Percentiles rank a stretch among this genome's conserved stretches.
Conservation (phyloP, 2,113 vertebrate genomes). For the Pelusios castaneus region DNA sequence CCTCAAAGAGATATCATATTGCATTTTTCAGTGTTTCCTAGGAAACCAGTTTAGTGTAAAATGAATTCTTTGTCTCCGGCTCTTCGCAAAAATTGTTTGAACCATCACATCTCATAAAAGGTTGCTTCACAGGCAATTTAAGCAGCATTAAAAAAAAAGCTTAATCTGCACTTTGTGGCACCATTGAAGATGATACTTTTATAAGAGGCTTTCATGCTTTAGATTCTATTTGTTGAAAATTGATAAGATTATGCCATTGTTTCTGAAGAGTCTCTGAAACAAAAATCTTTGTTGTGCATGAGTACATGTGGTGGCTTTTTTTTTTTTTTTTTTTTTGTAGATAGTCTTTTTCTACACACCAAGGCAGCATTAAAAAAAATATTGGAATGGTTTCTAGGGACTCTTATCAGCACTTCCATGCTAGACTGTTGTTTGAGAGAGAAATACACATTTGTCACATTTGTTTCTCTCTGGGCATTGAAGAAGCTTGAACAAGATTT, state of each 20-base stretch:
- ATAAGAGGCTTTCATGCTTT: slow-evolving; percentile 57
- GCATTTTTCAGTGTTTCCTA: slow-evolving; percentile 78
- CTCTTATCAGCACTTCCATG: slow-evolving; percentile 27
- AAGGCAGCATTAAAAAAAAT: not conserved
- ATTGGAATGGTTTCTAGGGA: slow-evolving; percentile 28
- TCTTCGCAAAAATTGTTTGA: slow-evolving; percentile 81
- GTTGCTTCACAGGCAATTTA: slow-evolving; percentile 74
- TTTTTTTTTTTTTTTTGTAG: not conserved
- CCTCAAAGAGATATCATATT: slow-evolving; percentile 69
- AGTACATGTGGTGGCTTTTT: no score
- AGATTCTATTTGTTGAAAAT: slow-evolving; percentile 68
- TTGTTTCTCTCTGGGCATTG: not conserved
- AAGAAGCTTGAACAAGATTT: not conserved
- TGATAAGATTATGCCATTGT: slow-evolving; percentile 62
- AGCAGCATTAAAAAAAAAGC: slow-evolving; percentile 66
- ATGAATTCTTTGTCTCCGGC: slow-evolving; percentile 79
- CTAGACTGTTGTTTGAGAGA: not conserved
- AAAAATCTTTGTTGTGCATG: slow-evolving; percentile 47
- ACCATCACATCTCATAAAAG: slow-evolving; percentile 75
- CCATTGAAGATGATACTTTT: slow-evolving; percentile 53
- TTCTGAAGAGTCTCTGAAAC: slow-evolving; percentile 62
- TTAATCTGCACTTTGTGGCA: slow-evolving; percentile 75
- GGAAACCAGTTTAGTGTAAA: slow-evolving; percentile 79
- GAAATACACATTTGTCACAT: not conserved
- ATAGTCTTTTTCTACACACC: not conserved